phyloP scores from a whole-genome alignment of 64 coral and sea anemone genomes.

The Montipora cactus region DNA sequence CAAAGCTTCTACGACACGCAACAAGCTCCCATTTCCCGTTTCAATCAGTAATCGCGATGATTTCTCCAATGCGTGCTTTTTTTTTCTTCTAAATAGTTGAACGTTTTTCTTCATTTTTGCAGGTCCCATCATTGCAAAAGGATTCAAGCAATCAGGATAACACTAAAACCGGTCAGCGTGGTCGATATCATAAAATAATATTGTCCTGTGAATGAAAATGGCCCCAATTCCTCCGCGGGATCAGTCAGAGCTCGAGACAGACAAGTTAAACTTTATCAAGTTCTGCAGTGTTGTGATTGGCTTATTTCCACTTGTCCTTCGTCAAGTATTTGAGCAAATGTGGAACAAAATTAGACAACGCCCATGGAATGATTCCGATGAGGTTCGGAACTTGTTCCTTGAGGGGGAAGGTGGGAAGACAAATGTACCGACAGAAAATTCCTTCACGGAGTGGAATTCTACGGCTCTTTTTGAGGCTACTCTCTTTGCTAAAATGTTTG shows the following conservation, averaged over 20 bases:
- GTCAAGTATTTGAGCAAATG: constrained; percentile 24
- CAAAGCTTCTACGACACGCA: too few species aligned
- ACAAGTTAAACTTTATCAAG: constrained; percentile 52
- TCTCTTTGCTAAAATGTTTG: constrained; percentile 41
- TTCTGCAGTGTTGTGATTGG: constrained; percentile 28
- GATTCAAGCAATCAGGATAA: background rate
- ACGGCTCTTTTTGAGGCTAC: constrained; percentile 34
- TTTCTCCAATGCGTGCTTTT: too few species aligned
- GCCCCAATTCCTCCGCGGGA: background rate
- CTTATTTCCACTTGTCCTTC: constrained; percentile 19
- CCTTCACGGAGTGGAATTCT: constrained; percentile 39
- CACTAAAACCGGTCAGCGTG: too few species aligned
- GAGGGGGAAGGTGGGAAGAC: constrained; percentile 5
- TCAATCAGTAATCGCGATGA: too few species aligned
- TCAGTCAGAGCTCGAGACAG: background rate
- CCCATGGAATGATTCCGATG: constrained; percentile 36
- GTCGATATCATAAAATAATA: too few species aligned
- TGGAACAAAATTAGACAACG: constrained; percentile 13
- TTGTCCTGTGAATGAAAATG: background rate
- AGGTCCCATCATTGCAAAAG: background rate
- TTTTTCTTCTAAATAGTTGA: too few species aligned
- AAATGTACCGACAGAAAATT: background rate
- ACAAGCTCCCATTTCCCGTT: too few species aligned
- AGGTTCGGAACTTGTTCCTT: constrained; percentile 10
- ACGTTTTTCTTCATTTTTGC: too few species aligned